Conservation (phyloP, 2,113 vertebrate genomes). For the Montifringilla adamsi region DNA sequence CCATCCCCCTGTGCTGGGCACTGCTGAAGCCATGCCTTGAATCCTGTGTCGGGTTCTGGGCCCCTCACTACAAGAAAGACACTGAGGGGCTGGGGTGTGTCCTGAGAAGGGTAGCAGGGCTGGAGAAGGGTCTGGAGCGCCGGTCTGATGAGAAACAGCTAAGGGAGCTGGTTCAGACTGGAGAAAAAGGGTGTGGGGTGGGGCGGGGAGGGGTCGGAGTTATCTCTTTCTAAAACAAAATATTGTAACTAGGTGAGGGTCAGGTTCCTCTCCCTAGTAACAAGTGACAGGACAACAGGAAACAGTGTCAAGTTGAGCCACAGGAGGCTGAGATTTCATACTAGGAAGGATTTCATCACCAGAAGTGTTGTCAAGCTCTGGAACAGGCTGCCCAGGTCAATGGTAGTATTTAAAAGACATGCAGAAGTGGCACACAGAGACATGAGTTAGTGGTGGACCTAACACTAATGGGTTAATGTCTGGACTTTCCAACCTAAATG, state of each 20-base stretch:
- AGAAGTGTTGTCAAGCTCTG: background rate
- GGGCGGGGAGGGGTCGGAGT: background rate
- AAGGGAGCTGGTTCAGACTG: background rate
- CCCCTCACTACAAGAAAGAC: accelerated
- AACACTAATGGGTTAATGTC: background rate
- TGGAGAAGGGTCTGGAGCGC: background rate
- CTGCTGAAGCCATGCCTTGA: accelerated
- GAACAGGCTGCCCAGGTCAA: background rate
- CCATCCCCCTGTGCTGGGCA: accelerated
- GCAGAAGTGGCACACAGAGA: background rate
- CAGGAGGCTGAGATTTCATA: background rate
- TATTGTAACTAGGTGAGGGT: background rate
- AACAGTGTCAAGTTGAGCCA: background rate
- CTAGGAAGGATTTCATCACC: background rate
- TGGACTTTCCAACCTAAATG: background rate
- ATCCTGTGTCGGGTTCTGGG: background rate
- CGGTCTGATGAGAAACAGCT: background rate
- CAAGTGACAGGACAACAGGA: background rate
- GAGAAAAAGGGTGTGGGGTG: background rate
- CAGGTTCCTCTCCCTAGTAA: background rate
- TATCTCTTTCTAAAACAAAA: background rate
- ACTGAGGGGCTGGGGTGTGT: accelerated
- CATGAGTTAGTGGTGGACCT: background rate
- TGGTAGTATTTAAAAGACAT: background rate
- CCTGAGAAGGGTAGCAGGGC: background rate